These are phyloP conservation scores for Parnassius smintheus DNA, from an alignment of 2,888 invertebrate genomes.

Conservation along the genomic window DNA sequence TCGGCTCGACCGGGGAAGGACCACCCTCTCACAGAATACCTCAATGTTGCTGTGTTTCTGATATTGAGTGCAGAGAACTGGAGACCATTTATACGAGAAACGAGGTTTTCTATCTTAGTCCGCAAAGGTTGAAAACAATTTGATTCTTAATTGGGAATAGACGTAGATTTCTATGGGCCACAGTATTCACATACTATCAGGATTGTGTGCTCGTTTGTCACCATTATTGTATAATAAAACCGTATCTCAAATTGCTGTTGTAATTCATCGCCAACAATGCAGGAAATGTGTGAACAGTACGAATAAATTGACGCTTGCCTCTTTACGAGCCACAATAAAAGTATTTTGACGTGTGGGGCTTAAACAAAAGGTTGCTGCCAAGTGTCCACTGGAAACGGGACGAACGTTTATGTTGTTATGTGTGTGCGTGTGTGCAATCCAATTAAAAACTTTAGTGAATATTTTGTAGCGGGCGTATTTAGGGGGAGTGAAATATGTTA, in stretches of 20 bases:
- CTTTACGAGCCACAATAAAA: constrained; percentile 18
- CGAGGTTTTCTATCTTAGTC: no score
- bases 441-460: constrained; percentile 7
- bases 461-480: not conserved
- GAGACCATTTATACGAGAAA: no score
- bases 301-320: constrained; percentile 11
- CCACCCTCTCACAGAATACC: no score
- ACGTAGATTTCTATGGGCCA: no score
- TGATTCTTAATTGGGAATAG: no score
- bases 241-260: not conserved
- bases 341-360: constrained; percentile 10
- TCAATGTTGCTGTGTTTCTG: no score
- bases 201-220: no score
- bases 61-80: no score
- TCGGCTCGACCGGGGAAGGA: no score
- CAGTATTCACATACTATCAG: no score
- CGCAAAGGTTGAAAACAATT: no score
- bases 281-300: not conserved
- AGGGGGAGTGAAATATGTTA: no score
- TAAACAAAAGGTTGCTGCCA: constrained; percentile 14
- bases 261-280: constrained; percentile 3
- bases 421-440: not conserved
- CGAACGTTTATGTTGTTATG: not conserved
- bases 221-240: not conserved
- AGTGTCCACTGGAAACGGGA: not conserved